A percentile compares a stretch with the other conserved stretches of the same genome.
phyloP scores from a whole-genome alignment of 2,888 invertebrate species.

The Microchrysa polita region DNA sequence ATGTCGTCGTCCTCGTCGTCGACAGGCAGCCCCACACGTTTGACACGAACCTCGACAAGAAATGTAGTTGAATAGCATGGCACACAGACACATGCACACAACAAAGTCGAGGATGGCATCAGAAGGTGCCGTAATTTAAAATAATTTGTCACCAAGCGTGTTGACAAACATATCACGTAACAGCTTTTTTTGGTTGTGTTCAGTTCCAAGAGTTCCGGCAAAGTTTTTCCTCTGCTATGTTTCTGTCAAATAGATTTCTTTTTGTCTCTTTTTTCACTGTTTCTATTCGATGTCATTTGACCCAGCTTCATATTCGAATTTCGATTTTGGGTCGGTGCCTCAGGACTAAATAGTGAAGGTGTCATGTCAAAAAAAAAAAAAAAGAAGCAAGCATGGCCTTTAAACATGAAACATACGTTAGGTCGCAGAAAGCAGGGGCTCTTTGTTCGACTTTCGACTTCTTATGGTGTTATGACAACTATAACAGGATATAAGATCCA shows the following conservation, averaged over 20 bases:
- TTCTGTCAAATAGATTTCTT: neutral
- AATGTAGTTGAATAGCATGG: conserved; percentile 15
- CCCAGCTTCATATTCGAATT: conserved; percentile 24
- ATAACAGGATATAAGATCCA: neutral
- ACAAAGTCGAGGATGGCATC: conserved; percentile 31
- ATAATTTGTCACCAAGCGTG: conserved; percentile 48
- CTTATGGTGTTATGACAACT: neutral
- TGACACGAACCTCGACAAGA: conserved; percentile 9
- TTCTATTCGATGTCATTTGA: neutral
- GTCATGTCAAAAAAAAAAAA: conserved; percentile 35
- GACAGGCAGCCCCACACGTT: conserved; percentile 12
- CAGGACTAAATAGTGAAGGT: neutral
- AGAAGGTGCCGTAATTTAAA: conserved; percentile 49
- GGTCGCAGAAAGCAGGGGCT: conserved; percentile 22
- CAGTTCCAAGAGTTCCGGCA: neutral
- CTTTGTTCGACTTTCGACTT: conserved; percentile 27
- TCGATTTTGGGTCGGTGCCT: conserved; percentile 16
- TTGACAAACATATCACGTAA: conserved; percentile 50
- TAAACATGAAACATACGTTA: conserved; percentile 18
- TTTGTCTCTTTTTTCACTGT: neutral
- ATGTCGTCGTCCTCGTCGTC: conserved; percentile 16
- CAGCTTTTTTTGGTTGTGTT: conserved; percentile 30
- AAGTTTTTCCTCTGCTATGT: neutral
- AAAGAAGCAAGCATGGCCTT: conserved; percentile 17
- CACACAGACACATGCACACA: no score